Conservation (phyloP, 2,888 invertebrate species). For the Antheraea assamensis region DNA sequence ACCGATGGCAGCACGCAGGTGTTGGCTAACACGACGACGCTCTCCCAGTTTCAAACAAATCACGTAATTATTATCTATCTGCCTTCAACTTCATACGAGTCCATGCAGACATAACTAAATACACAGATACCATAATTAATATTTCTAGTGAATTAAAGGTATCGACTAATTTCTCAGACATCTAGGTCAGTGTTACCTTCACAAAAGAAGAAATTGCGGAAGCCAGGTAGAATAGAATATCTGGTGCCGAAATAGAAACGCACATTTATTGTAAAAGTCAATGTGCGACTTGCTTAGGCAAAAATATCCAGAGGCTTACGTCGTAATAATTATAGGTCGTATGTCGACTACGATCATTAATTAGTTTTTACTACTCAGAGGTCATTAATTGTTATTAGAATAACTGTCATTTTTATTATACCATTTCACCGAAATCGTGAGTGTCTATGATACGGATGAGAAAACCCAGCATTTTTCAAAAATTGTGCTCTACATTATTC, state of each 20-base stretch:
- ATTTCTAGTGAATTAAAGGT: neutral
- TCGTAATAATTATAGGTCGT: neutral
- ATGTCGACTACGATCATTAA: neutral
- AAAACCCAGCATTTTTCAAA: neutral
- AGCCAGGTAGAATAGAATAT: neutral
- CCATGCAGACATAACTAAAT: neutral
- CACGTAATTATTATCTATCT: neutral
- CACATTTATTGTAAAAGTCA: neutral
- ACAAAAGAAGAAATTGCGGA: neutral
- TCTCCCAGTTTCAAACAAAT: slow-evolving; percentile 26
- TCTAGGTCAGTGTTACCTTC: neutral
- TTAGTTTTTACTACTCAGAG: neutral
- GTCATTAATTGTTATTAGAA: neutral
- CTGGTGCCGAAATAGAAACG: neutral
- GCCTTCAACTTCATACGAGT: neutral
- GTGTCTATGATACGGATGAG: neutral
- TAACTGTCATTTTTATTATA: neutral
- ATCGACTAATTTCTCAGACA: neutral
- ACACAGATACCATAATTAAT: neutral
- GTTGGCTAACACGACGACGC: slow-evolving; percentile 44
- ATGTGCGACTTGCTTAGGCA: neutral
- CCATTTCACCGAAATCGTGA: neutral
- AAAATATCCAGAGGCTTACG: neutral
- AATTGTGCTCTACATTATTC: neutral
- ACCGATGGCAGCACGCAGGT: slow-evolving; percentile 75